Conservation (phyloP, 2,888 invertebrate species). For the Ectemnius cavifrons region DNA sequence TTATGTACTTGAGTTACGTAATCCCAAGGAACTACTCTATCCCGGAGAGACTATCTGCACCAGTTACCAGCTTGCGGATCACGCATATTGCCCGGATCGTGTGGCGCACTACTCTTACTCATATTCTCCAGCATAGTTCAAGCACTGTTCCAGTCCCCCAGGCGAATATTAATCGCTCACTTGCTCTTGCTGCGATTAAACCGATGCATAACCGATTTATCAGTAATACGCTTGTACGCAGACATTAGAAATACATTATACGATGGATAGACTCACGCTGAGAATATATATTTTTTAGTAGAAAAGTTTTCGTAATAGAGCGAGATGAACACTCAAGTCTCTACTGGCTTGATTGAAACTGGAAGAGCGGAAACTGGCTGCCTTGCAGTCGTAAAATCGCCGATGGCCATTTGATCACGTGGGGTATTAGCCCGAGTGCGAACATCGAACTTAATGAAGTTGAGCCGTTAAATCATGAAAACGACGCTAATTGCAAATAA, state of each 20-base stretch:
- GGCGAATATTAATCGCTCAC: slow-evolving; percentile 3
- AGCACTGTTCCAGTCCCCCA: background rate
- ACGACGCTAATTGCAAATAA: slow-evolving; percentile 57
- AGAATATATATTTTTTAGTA: too few relatives aligned
- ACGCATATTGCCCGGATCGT: slow-evolving; percentile 35
- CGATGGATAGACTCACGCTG: too few relatives aligned
- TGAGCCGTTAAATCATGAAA: slow-evolving; percentile 53
- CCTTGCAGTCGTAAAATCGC: slow-evolving; percentile 34
- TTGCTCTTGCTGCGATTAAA: background rate
- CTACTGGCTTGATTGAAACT: too few relatives aligned
- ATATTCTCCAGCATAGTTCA: slow-evolving; percentile 14
- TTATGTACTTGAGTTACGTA: slow-evolving; percentile 53
- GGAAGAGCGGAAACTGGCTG: too few relatives aligned
- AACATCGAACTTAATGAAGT: slow-evolving; percentile 48
- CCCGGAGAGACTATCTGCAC: slow-evolving; percentile 30
- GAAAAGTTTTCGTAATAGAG: too few relatives aligned
- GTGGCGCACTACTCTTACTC: slow-evolving; percentile 32
- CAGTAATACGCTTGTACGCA: too few relatives aligned
- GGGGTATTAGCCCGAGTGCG: slow-evolving; percentile 33
- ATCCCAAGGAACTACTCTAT: slow-evolving; percentile 39
- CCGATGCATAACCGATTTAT: too few relatives aligned
- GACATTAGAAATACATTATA: too few relatives aligned
- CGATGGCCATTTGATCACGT: slow-evolving; percentile 26
- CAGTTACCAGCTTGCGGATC: slow-evolving; percentile 36
- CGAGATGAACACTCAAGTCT: too few relatives aligned